phyloP scores from a whole-genome alignment of 2,797 vertebrate genomes.

The Threskiornis aethiopicus region DNA sequence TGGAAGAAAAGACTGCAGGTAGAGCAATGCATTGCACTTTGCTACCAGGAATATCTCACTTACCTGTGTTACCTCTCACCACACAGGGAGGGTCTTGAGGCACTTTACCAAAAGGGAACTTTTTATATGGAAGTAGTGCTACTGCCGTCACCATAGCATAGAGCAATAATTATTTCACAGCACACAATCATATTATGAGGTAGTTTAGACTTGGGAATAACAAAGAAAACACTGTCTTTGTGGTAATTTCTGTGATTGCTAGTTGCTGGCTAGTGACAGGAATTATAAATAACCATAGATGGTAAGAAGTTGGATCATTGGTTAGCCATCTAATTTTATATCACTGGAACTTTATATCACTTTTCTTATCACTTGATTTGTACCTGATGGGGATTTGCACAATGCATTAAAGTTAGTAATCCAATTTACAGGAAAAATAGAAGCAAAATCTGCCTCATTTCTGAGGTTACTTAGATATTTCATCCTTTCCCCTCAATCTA shows the following conservation, averaged over 20 bases:
- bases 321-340: neutral
- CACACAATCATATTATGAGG: neutral
- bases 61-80: neutral
- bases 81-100: neutral
- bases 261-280: neutral
- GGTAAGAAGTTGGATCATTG: neutral
- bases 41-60: neutral
- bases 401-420: neutral
- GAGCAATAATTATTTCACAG: neutral
- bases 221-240: neutral
- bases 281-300: neutral
- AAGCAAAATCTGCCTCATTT: neutral
- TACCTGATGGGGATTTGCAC: neutral
- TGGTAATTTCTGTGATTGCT: neutral
- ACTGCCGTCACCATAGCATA: neutral
- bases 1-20: neutral
- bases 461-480: neutral
- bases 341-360: neutral
- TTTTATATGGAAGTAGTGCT: neutral
- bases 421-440: neutral
- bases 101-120: neutral
- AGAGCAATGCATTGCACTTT: neutral
- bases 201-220: neutral
- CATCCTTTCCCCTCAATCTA: neutral
- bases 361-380: neutral